Base-by-base conservation (phyloP, 2,797 vertebrate genomes). In the Odontamblyopus lacepedii region DNA sequence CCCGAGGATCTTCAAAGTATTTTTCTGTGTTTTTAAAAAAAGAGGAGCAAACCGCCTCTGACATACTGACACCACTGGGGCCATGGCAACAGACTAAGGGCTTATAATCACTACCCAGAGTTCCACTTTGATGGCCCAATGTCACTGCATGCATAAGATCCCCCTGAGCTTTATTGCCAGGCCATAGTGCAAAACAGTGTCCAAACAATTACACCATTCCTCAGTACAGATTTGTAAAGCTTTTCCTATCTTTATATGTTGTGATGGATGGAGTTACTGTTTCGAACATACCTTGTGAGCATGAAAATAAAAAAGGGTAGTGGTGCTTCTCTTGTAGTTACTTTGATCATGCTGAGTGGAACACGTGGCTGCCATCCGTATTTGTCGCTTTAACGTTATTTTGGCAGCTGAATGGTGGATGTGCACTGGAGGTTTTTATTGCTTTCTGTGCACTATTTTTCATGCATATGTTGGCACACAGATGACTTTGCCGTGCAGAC, bases 11-110 rank as follows among this genome's bases (percentile, higher is more conserved):
- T 88, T 89, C 72, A 83, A 86, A 88, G 81, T 61, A 63, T 78
- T 85, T 85, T 85, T 85, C 76, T 79, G 77, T 76, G 79, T 83
- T 89, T 23, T 85, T 89, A 83, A 87, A 87, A 88, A 64, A 86
- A 79, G 81, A 80, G 79, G 79, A 71, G 71, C 71, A 84, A 75
- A 79, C 68, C 77, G 73, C 80, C 64, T 48, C 78, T 88, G 88
- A 90, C 87, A 88, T 86, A 76, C 70, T 84, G 73, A 86, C 81
- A 86, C 83, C 81, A 83, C 78, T 79, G 88, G 84, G 85, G 82
- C 82, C 83, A 88, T 87, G 83, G 84, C 80, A 91, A 90, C 83
- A 86, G 74, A 89, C 85, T 75, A 83, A 84, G 77, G 86, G 86
- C 76, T 78, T 88, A 85, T 91, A 86, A 89, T 89, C 87, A 88